Evolutionary conservation across 1,140 invertebrate genomes (phyloP), one percentile per base, ranked within the genome.

Genomic region (Temnothorax nylanderi): DNA sequence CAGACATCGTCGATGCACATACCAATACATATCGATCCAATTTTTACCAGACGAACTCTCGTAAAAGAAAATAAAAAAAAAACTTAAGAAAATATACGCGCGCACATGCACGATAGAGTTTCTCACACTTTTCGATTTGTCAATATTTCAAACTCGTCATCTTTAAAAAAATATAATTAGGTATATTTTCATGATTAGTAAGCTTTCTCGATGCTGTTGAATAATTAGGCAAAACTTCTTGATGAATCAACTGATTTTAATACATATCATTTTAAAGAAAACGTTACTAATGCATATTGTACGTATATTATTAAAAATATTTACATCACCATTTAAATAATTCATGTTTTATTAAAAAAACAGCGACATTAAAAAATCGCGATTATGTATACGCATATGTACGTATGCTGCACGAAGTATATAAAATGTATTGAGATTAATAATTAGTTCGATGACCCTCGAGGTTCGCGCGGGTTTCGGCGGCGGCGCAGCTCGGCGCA

Each of bases 371-470:
- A 64, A 47, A 34, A 78, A 5, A 64, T 26, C 2, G 18, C 8
- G 34, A 41, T 26, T 32, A 56, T 16, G n/a, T 4, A 8, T 6
- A 41, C 37, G 37, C 13, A 49, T 41, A 49, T 41, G 32, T 10
- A 10, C 18, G n/a, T 41, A 32, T 21, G 2, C 6, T 16, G 44
- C 3, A 26, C 26, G 26, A 26, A 26, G 26, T 26, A 64, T n/a
- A n/a, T 60, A 41, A 11, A 34, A 8, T 47, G 26, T 47, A 65
- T 62, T 5, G 21, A 47, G 21, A 56, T 84, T 32, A 65, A 54
- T 56, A 34, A 32, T 76, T 37, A 75, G 82, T 89, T 89, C 88
- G 74, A 86, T 65, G 88, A 89, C 87, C 82, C 56, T 3, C 37
- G 54, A 80, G n/a, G 32, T 54, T 58, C 65, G n/a, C 37, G n/a